phyloP scores from a whole-genome alignment of 2,113 vertebrate species.

The Pterocles orientalis region DNA sequence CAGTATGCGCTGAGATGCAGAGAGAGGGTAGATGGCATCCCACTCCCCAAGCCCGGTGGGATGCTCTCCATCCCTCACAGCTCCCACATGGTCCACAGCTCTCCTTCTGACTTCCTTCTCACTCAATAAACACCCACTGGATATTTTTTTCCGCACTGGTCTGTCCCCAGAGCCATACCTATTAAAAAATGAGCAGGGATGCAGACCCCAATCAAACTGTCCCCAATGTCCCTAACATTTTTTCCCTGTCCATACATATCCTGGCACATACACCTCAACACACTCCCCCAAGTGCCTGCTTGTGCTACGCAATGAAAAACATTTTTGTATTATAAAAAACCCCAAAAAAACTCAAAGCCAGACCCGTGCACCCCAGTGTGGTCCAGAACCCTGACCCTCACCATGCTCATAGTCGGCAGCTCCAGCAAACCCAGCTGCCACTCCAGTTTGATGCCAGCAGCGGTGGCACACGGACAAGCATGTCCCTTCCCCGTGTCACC shows the following conservation, averaged over 20 bases:
- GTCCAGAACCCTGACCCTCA: background rate
- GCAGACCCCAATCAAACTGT: background rate
- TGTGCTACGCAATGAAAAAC: background rate
- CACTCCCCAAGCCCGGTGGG: too few species aligned
- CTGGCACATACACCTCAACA: fast-evolving
- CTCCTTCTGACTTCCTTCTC: background rate
- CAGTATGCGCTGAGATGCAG: background rate
- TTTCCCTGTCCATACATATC: fast-evolving
- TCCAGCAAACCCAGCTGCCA: background rate
- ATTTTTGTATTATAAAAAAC: background rate
- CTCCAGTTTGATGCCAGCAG: background rate
- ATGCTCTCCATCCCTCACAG: background rate
- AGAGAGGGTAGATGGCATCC: fast-evolving
- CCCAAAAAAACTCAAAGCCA: background rate
- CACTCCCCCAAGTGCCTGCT: background rate
- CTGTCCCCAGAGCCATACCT: fast-evolving
- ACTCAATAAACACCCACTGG: fast-evolving
- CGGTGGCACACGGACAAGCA: fast-evolving
- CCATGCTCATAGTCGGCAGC: background rate
- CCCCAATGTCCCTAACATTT: fast-evolving
- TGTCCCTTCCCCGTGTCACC: background rate
- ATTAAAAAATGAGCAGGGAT: background rate
- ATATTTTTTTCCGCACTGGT: fast-evolving
- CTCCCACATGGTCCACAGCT: background rate
- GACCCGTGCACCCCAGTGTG: fast-evolving